Percentiles rank a stretch among this genome's conserved stretches.
phyloP scores from a whole-genome alignment of 2,888 invertebrate genomes.

The Nomada hirtipes region DNA sequence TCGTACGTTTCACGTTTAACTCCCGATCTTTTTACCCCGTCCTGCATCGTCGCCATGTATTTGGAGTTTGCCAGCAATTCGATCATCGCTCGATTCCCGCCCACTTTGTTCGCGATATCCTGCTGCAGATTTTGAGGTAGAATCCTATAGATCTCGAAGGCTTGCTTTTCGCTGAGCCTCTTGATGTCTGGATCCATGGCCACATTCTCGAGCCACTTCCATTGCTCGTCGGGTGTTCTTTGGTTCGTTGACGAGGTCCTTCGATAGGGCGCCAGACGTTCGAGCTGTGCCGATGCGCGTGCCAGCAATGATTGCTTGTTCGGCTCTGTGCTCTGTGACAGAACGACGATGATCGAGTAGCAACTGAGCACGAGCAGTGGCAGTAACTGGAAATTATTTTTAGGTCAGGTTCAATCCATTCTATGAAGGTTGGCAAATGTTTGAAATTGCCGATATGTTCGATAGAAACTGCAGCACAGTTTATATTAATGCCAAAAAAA shows the following conservation, averaged over 20 bases:
- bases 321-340: constrained; percentile 59
- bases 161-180: constrained; percentile 28
- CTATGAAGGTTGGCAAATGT: neutral
- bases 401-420: constrained; percentile 1
- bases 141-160: constrained; percentile 44
- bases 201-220: constrained; percentile 21
- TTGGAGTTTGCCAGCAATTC: constrained; percentile 71
- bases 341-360: constrained; percentile 63
- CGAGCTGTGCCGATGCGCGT: constrained; percentile 72
- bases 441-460: no score
- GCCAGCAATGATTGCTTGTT: constrained; percentile 32
- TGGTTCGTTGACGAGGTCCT: constrained; percentile 43
- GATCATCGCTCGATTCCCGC: constrained; percentile 63
- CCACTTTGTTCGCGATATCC: constrained; percentile 64
- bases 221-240: neutral
- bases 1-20: constrained; percentile 27
- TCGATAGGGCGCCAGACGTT: constrained; percentile 77
- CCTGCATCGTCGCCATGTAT: constrained; percentile 75
- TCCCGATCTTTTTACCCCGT: constrained; percentile 75
- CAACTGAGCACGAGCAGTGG: constrained; percentile 59
- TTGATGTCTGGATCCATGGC: neutral
- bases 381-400: constrained; percentile 34
- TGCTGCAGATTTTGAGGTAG: constrained; percentile 55
- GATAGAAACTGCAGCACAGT: no score
- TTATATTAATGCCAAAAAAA: no score